These are phyloP conservation scores for Australoheros scitulus DNA, from an alignment of 2,113 vertebrate species.

Conservation along the genomic window DNA sequence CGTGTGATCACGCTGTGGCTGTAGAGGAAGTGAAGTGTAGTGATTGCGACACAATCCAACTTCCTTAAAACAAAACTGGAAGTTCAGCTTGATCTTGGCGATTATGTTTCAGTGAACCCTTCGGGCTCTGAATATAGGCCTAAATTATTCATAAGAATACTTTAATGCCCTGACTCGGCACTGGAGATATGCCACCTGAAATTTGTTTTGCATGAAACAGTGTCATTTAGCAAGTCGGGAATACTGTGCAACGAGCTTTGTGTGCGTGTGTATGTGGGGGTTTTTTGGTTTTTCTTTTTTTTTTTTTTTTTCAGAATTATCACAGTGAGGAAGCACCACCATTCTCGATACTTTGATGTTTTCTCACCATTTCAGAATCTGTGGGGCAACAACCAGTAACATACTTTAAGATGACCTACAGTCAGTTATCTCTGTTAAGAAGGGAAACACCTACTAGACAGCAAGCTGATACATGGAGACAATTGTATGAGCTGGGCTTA, in stretches of 20 bases:
- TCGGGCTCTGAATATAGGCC: neutral
- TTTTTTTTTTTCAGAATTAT: neutral
- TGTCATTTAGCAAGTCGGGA: neutral
- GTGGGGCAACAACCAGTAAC: neutral
- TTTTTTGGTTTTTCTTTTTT: neutral
- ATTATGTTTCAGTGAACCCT: constrained; percentile 14
- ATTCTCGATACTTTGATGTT: neutral
- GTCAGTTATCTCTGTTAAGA: neutral
- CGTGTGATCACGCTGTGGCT: neutral
- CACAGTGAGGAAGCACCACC: neutral
- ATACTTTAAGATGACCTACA: neutral
- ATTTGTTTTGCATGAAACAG: neutral
- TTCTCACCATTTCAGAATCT: neutral
- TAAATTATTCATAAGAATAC: neutral
- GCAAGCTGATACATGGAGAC: neutral
- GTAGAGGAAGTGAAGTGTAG: constrained; percentile 45
- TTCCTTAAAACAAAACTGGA: constrained; percentile 66
- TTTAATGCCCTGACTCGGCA: neutral
- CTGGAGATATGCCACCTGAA: neutral
- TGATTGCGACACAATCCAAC: constrained; percentile 58
- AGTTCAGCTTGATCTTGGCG: constrained; percentile 36
- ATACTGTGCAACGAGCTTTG: neutral
- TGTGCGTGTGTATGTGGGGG: neutral
- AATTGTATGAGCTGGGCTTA: neutral
- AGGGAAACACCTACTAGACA: neutral